Evolutionary conservation across 2,888 invertebrate species (phyloP).

Genomic region (Eustalomyia histrio): DNA sequence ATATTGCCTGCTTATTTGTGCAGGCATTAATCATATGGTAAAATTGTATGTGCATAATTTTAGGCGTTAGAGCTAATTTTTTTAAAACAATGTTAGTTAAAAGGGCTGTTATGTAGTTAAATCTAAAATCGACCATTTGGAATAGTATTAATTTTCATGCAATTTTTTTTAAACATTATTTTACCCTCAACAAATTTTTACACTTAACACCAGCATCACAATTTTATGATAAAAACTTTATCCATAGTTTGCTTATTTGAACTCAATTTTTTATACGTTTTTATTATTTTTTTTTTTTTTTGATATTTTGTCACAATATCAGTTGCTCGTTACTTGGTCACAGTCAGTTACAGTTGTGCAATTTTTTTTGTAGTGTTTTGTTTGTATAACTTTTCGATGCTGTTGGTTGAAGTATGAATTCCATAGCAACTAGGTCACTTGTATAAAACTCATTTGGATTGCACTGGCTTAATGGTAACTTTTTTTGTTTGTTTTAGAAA

Average conservation of each 20-base stretch:
- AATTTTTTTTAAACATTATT: background rate
- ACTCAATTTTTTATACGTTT: background rate
- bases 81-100: no score
- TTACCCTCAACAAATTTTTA: constrained; percentile 13
- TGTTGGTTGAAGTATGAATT: background rate
- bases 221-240: constrained; percentile 15
- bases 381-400: background rate
- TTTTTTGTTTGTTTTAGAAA: background rate
- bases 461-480: background rate
- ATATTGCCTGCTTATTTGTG: no score
- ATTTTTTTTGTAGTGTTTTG: background rate
- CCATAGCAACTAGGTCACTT: background rate
- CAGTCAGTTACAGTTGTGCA: constrained; percentile 18
- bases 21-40: no score
- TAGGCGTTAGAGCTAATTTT: no score
- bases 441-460: background rate
- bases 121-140: no score
- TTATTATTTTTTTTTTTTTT: background rate
- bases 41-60: no score
- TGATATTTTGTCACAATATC: constrained; percentile 38
- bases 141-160: no score
- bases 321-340: constrained; percentile 41
- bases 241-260: background rate
- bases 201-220: constrained; percentile 16
- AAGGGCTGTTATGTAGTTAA: no score